These are phyloP conservation scores for Neuroscelio doddi DNA, from an alignment of 2,888 invertebrate genomes.

Conservation along the genomic window DNA sequence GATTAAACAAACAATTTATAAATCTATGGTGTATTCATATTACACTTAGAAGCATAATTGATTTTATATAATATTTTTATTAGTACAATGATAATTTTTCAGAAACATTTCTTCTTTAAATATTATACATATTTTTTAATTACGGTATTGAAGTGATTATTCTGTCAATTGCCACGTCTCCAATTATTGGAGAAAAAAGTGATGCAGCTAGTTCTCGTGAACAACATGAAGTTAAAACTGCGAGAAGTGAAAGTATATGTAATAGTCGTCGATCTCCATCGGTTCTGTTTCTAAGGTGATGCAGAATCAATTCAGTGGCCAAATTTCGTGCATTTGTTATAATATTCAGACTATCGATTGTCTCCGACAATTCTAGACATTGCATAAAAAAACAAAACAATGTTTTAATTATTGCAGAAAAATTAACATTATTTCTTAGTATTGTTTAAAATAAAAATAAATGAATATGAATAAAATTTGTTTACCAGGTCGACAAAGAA, in stretches of 20 bases:
- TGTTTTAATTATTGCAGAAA: neutral
- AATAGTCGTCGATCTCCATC: constrained; percentile 54
- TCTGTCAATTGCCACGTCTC: constrained; percentile 59
- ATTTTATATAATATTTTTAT: too few species aligned
- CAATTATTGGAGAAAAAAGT: constrained; percentile 64
- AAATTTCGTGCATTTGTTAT: constrained; percentile 54
- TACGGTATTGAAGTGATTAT: constrained; percentile 64
- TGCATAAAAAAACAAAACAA: constrained; percentile 2
- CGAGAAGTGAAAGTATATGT: constrained; percentile 59
- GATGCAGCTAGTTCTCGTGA: constrained; percentile 58
- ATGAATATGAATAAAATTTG: too few species aligned
- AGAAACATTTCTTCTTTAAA: too few species aligned
- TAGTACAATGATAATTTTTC: too few species aligned
- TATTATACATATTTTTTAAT: too few species aligned
- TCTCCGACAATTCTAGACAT: constrained; percentile 57
- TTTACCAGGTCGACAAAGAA: constrained; percentile 74
- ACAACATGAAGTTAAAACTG: constrained; percentile 60
- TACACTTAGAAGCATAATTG: too few species aligned
- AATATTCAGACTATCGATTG: constrained; percentile 46
- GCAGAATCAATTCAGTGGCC: constrained; percentile 55
- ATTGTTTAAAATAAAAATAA: too few species aligned
- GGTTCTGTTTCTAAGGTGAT: constrained; percentile 53
- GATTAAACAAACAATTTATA: too few species aligned
- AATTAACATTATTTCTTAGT: neutral
- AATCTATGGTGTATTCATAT: too few species aligned